Evolutionary conservation across 2,888 invertebrate genomes (phyloP).

Genomic region (Slavum lentiscoides): DNA sequence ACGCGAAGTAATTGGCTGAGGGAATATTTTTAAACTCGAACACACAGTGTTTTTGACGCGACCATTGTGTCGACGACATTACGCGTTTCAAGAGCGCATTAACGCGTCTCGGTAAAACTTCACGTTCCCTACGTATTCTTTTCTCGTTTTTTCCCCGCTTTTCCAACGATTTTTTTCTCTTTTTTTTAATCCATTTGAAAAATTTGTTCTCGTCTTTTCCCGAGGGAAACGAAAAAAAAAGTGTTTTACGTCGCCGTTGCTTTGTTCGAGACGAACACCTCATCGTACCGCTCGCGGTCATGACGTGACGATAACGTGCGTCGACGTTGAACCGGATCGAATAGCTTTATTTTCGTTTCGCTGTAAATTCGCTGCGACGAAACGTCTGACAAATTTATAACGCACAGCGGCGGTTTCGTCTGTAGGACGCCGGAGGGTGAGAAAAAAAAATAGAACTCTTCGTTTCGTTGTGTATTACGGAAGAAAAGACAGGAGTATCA

Average conservation of each 20-base stretch:
- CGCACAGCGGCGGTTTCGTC: no score
- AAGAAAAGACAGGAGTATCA: no score
- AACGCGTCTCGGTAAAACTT: constrained; percentile 22
- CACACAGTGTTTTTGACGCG: constrained; percentile 34
- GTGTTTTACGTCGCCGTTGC: background rate
- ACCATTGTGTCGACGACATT: constrained; percentile 31
- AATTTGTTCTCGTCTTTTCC: background rate
- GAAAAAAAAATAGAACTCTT: no score
- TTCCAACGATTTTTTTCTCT: background rate
- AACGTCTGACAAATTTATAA: background rate
- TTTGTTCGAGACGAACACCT: background rate
- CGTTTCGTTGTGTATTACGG: no score
- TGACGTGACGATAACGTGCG: background rate
- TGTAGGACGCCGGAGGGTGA: no score
- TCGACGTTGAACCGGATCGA: constrained; percentile 2
- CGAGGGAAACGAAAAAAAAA: background rate
- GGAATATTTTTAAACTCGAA: constrained; percentile 25
- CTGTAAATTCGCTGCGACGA: constrained; percentile 31
- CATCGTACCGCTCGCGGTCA: background rate
- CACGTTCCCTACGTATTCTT: background rate
- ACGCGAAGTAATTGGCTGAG: constrained; percentile 18
- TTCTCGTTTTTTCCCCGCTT: no score
- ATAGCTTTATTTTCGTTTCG: background rate
- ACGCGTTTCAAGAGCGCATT: constrained; percentile 36
- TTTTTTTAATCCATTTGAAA: constrained; percentile 20